A percentile compares a stretch with the other conserved stretches of the same genome.
These are phyloP conservation scores for Caenorhabditis uteleia DNA, from an alignment of 2,888 invertebrate genomes.

Conservation along the genomic window DNA sequence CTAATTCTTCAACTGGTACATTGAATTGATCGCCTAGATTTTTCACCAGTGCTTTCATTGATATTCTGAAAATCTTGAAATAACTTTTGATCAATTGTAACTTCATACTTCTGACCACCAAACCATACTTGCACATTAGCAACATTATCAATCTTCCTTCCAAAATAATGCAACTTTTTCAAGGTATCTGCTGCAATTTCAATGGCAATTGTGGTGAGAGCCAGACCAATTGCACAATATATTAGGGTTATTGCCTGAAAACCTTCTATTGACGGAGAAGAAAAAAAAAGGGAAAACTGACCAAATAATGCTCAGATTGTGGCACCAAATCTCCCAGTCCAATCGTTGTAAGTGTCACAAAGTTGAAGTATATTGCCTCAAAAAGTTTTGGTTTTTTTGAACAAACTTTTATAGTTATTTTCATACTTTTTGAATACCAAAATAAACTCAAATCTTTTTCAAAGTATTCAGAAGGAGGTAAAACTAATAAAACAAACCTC, in stretches of 20 bases:
- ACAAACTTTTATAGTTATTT: not conserved
- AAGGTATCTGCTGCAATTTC: constrained; percentile 66
- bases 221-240: constrained; percentile 64
- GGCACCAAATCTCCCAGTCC: constrained; percentile 67
- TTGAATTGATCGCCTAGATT: constrained; percentile 65
- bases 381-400: not conserved
- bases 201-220: constrained; percentile 65
- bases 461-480: too few species aligned
- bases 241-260: constrained; percentile 58
- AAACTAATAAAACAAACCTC: constrained; percentile 15
- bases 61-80: constrained; percentile 50
- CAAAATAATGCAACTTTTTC: constrained; percentile 66
- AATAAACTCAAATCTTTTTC: not conserved
- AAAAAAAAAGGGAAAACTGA: constrained; percentile 5
- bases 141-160: constrained; percentile 65
- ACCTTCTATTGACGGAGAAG: not conserved
- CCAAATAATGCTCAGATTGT: constrained; percentile 50
- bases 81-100: too few species aligned
- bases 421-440: not conserved
- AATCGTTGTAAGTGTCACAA: constrained; percentile 65
- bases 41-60: constrained; percentile 63
- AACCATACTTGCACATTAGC: constrained; percentile 66
- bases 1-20: constrained; percentile 58
- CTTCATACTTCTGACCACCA: constrained; percentile 59
- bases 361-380: constrained; percentile 66